Conservation (phyloP, 2,113 vertebrate genomes). For the Hypocryptadius cinnamomeus region DNA sequence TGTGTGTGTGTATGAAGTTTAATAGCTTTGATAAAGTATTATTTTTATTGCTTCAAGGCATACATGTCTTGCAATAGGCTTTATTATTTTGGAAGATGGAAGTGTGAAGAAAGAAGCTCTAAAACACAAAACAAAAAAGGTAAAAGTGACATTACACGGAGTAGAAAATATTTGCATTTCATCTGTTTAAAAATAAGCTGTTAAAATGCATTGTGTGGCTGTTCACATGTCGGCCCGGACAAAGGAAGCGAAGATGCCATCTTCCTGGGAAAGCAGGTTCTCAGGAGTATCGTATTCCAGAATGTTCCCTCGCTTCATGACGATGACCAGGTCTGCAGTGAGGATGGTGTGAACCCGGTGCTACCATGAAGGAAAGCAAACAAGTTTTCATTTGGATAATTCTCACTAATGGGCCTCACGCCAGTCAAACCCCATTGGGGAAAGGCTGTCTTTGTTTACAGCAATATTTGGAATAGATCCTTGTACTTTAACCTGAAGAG, state of each 20-base stretch:
- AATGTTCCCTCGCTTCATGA: conserved; percentile 96
- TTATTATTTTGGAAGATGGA: conserved; percentile 8
- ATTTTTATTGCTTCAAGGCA: conserved; percentile 41
- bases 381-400: background rate
- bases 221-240: conserved; percentile 94
- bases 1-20: background rate
- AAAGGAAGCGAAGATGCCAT: conserved; percentile 91
- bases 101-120: background rate
- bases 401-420: background rate
- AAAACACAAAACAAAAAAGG: background rate
- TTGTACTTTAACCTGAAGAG: background rate
- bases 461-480: background rate
- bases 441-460: background rate
- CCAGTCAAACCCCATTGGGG: background rate
- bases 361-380: conserved; percentile 59
- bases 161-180: conserved; percentile 1
- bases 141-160: background rate
- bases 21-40: background rate
- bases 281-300: conserved; percentile 91
- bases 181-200: conserved; percentile 21
- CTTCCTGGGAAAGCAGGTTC: conserved; percentile 86
- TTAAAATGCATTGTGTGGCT: background rate
- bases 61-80: background rate
- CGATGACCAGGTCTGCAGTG: conserved; percentile 92
- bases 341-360: conserved; percentile 98